Conservation (phyloP, 2,888 invertebrate species). For the Amiota communis region DNA sequence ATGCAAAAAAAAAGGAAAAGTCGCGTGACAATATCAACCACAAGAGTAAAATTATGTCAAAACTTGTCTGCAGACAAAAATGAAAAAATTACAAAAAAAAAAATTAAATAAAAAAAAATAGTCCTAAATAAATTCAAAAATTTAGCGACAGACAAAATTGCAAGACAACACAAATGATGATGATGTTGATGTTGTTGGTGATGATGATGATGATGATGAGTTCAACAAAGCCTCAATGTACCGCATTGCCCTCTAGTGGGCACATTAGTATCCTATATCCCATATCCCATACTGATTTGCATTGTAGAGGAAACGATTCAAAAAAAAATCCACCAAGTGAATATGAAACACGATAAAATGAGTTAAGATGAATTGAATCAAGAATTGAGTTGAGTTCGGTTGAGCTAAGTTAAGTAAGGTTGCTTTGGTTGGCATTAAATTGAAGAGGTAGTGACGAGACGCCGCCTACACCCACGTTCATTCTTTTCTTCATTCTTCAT, state of each 20-base stretch:
- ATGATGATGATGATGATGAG: conserved; percentile 43
- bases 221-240: conserved; percentile 37
- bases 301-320: too few species aligned
- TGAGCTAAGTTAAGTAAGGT: too few species aligned
- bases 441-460: too few species aligned
- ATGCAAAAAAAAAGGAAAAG: conserved; percentile 38
- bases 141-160: conserved; percentile 15
- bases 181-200: conserved; percentile 14
- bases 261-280: too few species aligned
- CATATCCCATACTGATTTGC: not conserved
- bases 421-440: too few species aligned
- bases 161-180: conserved; percentile 4
- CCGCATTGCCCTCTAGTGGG: not conserved
- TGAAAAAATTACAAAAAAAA: conserved; percentile 30
- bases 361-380: too few species aligned
- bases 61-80: conserved; percentile 61
- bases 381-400: too few species aligned
- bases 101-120: conserved; percentile 39
- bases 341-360: too few species aligned
- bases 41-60: conserved; percentile 60
- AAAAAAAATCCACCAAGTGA: too few species aligned
- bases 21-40: not conserved
- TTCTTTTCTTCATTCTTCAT: too few species aligned
- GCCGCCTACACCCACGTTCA: too few species aligned
- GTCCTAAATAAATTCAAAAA: conserved; percentile 35